A percentile compares a stretch with the other conserved stretches of the same genome.
These are phyloP conservation scores for Acleris sparsana DNA, from an alignment of 2,888 invertebrate species.

Conservation along the genomic window DNA sequence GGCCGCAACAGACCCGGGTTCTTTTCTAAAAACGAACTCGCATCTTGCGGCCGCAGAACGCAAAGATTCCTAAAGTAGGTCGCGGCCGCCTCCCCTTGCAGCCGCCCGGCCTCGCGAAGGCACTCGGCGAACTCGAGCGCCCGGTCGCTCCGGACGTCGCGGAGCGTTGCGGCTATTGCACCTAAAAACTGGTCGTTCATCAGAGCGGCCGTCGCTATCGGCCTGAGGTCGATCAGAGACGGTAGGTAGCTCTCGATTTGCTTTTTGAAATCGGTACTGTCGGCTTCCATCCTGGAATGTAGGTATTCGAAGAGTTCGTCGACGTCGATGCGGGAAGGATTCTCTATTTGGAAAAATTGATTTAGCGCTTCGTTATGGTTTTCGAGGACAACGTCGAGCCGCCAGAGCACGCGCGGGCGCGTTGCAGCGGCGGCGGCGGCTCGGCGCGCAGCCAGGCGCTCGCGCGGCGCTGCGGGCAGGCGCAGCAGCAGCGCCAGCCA, in stretches of 20 bases:
- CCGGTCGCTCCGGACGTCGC: slow-evolving; percentile 44
- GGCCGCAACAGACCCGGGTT: slow-evolving; percentile 67
- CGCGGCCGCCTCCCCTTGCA: slow-evolving; percentile 40
- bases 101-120: slow-evolving; percentile 49
- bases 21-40: slow-evolving; percentile 57
- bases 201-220: slow-evolving; percentile 63
- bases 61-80: slow-evolving; percentile 49
- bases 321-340: slow-evolving; percentile 59
- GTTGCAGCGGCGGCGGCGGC: slow-evolving; percentile 40
- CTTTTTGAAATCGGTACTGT: slow-evolving; percentile 42
- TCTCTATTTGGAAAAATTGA: slow-evolving; percentile 60
- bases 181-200: slow-evolving; percentile 53
- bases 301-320: slow-evolving; percentile 71
- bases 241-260: slow-evolving; percentile 52
- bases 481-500: slow-evolving; percentile 60
- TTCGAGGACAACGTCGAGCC: slow-evolving; percentile 53
- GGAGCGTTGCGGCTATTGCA: slow-evolving; percentile 47
- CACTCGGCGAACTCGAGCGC: slow-evolving; percentile 59
- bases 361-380: slow-evolving; percentile 52
- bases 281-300: slow-evolving; percentile 50
- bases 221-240: slow-evolving; percentile 56
- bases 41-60: slow-evolving; percentile 51
- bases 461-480: slow-evolving; percentile 38
- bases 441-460: slow-evolving; percentile 30
- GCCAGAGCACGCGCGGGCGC: slow-evolving; percentile 66